A percentile compares a stretch with the other conserved stretches of the same genome.
Evolutionary conservation across 2,113 vertebrate species (phyloP).

Genomic region (Opisthocomus hoazin): DNA sequence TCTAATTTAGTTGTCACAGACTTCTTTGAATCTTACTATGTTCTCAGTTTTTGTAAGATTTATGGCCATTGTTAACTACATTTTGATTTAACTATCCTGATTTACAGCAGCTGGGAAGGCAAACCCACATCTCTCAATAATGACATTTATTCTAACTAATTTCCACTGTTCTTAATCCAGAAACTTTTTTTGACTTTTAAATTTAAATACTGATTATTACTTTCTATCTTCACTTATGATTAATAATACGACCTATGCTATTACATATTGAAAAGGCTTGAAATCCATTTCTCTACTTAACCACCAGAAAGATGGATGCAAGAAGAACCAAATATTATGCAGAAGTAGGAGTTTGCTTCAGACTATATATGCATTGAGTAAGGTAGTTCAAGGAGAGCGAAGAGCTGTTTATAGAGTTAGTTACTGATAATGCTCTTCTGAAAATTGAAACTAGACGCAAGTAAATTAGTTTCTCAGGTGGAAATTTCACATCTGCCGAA

Average conservation of each 20-base stretch:
- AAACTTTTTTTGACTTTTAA: background rate
- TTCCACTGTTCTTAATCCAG: background rate
- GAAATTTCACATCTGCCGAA: background rate
- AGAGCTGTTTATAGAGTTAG: background rate
- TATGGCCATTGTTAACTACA: background rate
- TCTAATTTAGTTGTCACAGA: background rate
- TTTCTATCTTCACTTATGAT: background rate
- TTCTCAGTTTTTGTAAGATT: background rate
- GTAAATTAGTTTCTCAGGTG: background rate
- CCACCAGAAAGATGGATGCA: background rate
- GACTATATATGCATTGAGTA: background rate
- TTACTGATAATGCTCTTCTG: background rate
- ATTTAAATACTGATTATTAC: background rate
- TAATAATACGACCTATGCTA: background rate
- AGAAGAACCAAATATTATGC: background rate
- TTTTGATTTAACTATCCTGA: background rate
- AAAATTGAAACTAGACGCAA: background rate
- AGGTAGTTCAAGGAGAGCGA: background rate
- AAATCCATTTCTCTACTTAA: background rate
- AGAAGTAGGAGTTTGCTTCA: background rate
- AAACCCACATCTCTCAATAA: background rate
- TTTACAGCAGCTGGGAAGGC: background rate
- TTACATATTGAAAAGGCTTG: background rate
- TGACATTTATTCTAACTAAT: background rate
- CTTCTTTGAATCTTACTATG: background rate